phyloP scores from a whole-genome alignment of 2,797 vertebrate species.

The Rhinichthys osculus region DNA sequence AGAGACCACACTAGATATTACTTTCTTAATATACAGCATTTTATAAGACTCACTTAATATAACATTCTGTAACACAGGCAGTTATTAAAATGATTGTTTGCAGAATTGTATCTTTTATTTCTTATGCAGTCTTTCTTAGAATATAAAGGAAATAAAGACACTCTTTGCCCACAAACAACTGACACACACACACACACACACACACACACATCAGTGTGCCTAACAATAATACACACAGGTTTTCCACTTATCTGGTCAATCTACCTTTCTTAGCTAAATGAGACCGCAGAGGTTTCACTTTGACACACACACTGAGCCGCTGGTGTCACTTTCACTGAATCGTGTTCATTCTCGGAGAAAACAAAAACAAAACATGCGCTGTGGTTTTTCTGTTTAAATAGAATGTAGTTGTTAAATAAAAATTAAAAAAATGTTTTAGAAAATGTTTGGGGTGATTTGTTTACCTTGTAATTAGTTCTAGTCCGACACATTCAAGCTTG shows the following conservation, averaged over 20 bases:
- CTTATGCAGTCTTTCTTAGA: not conserved
- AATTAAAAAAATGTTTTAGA: too few species aligned
- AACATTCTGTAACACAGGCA: too few species aligned
- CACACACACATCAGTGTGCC: too few species aligned
- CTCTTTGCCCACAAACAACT: not conserved
- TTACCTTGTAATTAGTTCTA: not conserved
- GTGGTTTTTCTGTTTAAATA: not conserved
- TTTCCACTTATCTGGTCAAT: not conserved
- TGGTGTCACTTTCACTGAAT: not conserved
- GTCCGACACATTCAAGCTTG: not conserved
- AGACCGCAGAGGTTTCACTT: not conserved
- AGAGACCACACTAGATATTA: too few species aligned
- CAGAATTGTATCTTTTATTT: not conserved
- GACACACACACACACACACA: not conserved
- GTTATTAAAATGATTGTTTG: too few species aligned
- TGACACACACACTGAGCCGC: not conserved
- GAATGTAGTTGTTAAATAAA: too few species aligned
- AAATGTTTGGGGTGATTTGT: too few species aligned
- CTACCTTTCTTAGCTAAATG: not conserved
- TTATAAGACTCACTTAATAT: too few species aligned
- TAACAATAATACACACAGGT: not conserved
- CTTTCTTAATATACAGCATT: not conserved
- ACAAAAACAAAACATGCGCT: not conserved
- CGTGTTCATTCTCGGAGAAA: not conserved
- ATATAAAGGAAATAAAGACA: not conserved